These are phyloP conservation scores for Oophaga pumilio DNA, from an alignment of 2,113 vertebrate species.

Conservation along the genomic window DNA sequence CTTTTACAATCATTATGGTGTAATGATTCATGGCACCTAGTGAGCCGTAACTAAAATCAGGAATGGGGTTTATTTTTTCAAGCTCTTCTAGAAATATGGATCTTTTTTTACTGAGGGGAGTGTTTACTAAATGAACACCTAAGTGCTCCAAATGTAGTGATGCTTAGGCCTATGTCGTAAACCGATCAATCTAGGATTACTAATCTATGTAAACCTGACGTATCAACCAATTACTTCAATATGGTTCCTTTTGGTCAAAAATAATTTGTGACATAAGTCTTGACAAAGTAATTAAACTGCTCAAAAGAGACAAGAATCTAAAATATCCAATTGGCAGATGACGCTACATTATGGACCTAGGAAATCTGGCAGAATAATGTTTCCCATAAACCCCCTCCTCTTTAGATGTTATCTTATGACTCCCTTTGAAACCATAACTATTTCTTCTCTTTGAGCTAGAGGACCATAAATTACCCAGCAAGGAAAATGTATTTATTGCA, in stretches of 20 bases:
- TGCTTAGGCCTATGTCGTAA: background rate
- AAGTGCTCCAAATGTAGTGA: background rate
- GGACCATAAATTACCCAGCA: constrained; percentile 48
- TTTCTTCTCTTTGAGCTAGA: constrained; percentile 31
- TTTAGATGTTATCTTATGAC: constrained; percentile 54
- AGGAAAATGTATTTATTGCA: constrained; percentile 50
- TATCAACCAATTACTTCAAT: background rate
- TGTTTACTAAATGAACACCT: background rate
- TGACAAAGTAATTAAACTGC: constrained; percentile 7
- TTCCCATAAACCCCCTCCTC: constrained; percentile 29
- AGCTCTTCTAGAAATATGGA: background rate
- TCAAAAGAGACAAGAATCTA: constrained; percentile 4
- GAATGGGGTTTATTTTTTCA: background rate
- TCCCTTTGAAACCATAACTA: constrained; percentile 51
- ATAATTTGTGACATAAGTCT: constrained; percentile 14
- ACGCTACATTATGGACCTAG: constrained; percentile 31
- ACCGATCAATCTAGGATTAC: background rate
- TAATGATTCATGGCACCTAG: background rate
- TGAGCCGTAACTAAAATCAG: background rate
- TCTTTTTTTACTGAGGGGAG: background rate
- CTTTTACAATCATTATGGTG: background rate
- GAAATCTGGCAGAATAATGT: constrained; percentile 49
- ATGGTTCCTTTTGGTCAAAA: background rate
- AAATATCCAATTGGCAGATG: constrained; percentile 30
- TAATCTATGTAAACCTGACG: background rate